Base-by-base conservation (phyloP, 2,797 vertebrate genomes). In the Enteromius thamalakanensis region DNA sequence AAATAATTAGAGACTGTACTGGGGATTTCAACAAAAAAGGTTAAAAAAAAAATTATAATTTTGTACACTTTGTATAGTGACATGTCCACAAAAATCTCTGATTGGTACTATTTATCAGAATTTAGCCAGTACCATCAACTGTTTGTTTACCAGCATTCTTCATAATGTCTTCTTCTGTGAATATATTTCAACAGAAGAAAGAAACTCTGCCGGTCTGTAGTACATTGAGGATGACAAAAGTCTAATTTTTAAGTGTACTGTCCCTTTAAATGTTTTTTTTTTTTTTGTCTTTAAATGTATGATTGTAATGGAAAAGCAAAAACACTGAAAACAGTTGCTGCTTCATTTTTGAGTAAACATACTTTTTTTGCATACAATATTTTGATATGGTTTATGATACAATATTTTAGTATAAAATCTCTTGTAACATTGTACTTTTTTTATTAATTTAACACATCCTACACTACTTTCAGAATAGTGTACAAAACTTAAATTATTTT, bases 1-100 rank as follows among this genome's bases (percentile, higher is more conserved):
- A 80, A 62, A 84, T 80, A 87, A 76, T 76, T 76, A 81, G 85
- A 81, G 70, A 64, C 32, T 65, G 70, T 76, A 42, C 37, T 55
- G 34, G 37, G 72, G 34, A 42, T 76, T 82, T 19, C 17, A 76
- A 55, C 60, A 82, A 82, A 82, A 67, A 55, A 34, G 40, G 68
- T 58, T 55, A 26, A 26, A 67, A 21, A 32, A 60, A 47, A 47
- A 47, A 42, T 19, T 6, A 47, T 80, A 14, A 60, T 40, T 79
- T 42, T 42, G 32, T 60, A 58, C 37, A 71, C 11, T 60, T 60
- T 80, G 67, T 71, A 42, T 12, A 19, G 15, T 80, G 65, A 45
- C n/a, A 47, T 40, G 14, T 58, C 34, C 53, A 76, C 15, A 58
- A 76, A 45, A 19, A 45, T 58, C 3, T 17, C 21, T 23, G 17